These are phyloP conservation scores for Syngnathus scovelli DNA, from an alignment of 2,113 vertebrate genomes.

Conservation along the genomic window DNA sequence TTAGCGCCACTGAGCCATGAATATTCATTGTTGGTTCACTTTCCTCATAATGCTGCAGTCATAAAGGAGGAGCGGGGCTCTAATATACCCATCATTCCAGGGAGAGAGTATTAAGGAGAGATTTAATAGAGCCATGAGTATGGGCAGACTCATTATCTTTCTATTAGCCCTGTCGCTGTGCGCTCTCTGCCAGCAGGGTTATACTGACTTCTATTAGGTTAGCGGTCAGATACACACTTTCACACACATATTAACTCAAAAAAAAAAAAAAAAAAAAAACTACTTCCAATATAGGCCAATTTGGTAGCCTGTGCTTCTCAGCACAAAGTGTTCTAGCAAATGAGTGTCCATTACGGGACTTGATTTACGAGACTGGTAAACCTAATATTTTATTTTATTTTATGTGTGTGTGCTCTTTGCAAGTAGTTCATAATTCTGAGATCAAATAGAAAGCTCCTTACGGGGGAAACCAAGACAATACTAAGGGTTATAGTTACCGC, in stretches of 20 bases:
- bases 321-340: conserved; percentile 63
- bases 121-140: conserved; percentile 75
- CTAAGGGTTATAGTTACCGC: neutral
- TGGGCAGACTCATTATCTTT: conserved; percentile 75
- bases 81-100: conserved; percentile 61
- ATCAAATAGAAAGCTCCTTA: neutral
- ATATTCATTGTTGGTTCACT: conserved; percentile 62
- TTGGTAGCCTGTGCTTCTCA: conserved; percentile 57
- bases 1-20: conserved; percentile 52
- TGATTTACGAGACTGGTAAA: conserved; percentile 53
- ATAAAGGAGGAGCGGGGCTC: conserved; percentile 51
- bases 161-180: conserved; percentile 70
- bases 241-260: conserved; percentile 30
- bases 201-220: conserved; percentile 70
- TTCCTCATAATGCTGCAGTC: conserved; percentile 61
- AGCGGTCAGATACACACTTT: conserved; percentile 57
- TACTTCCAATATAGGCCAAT: conserved; percentile 61
- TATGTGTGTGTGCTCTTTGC: neutral
- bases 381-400: conserved; percentile 11
- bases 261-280: conserved; percentile 29
- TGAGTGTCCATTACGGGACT: conserved; percentile 58
- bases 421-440: neutral
- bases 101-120: conserved; percentile 71
- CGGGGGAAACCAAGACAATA: neutral
- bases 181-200: conserved; percentile 62